Evolutionary conservation across 2,888 invertebrate genomes (phyloP).

Genomic region (Perizoma affinitatum): DNA sequence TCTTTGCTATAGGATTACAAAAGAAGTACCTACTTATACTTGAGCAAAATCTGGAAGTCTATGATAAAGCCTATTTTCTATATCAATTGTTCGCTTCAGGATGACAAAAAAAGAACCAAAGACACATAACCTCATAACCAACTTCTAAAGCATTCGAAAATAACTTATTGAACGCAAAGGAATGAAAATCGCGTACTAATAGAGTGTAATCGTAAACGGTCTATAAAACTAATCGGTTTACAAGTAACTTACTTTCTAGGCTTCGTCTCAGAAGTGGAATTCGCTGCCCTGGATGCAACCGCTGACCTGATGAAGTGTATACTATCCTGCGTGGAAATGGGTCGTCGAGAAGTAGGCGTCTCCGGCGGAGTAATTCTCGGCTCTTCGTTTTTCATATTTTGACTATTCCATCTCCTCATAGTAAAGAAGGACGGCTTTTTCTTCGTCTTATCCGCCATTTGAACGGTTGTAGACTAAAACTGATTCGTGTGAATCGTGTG

Average conservation of each 20-base stretch:
- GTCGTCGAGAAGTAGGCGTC: conserved; percentile 10
- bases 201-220: conserved; percentile 17
- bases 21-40: too few species aligned
- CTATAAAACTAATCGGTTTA: conserved; percentile 40
- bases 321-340: conserved; percentile 2
- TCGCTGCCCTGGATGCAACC: conserved; percentile 39
- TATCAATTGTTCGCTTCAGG: too few species aligned
- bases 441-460: conserved; percentile 71
- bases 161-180: background rate
- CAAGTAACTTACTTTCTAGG: conserved; percentile 60
- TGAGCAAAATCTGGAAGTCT: too few species aligned
- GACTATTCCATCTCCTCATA: conserved; percentile 66
- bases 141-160: too few species aligned
- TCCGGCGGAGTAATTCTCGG: conserved; percentile 21
- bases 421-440: conserved; percentile 67
- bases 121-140: too few species aligned
- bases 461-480: conserved; percentile 40
- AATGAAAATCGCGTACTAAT: background rate
- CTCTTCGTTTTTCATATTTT: conserved; percentile 46
- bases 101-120: too few species aligned
- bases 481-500: conserved; percentile 34
- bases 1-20: too few species aligned
- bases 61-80: too few species aligned
- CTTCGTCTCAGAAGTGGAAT: conserved; percentile 51
- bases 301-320: conserved; percentile 41